These are phyloP conservation scores for Griposia aprilina DNA, from an alignment of 2,888 invertebrate genomes.

Conservation along the genomic window DNA sequence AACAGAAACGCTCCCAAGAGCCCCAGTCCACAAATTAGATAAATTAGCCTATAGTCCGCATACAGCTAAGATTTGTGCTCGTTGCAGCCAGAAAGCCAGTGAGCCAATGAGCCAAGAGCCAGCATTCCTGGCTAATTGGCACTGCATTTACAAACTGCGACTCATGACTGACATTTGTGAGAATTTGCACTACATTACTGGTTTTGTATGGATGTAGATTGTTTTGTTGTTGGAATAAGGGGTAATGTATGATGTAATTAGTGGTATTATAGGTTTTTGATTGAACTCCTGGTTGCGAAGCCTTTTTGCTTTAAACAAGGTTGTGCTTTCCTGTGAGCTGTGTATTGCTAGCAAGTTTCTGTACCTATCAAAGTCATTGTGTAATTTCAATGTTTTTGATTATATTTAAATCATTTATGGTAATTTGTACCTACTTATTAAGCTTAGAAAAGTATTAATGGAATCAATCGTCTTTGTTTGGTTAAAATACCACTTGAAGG, in stretches of 20 bases:
- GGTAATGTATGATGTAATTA: conserved; percentile 20
- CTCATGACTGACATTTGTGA: conserved; percentile 54
- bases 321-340: background rate
- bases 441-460: background rate
- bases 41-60: conserved; percentile 55
- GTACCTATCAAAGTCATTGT: background rate
- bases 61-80: conserved; percentile 56
- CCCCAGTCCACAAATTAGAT: conserved; percentile 47
- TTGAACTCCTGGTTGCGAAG: background rate
- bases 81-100: conserved; percentile 41
- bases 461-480: too few species aligned
- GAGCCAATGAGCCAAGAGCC: conserved; percentile 52
- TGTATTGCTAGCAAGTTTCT: background rate
- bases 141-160: conserved; percentile 38
- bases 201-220: conserved; percentile 30
- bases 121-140: conserved; percentile 59
- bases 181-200: conserved; percentile 44
- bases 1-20: conserved; percentile 28
- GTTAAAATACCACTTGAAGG: too few species aligned
- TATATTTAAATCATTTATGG: background rate
- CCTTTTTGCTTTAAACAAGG: background rate
- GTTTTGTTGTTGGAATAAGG: conserved; percentile 11
- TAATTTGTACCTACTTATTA: background rate
- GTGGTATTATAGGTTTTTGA: background rate
- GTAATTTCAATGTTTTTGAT: background rate